Evolutionary conservation across 2,797 vertebrate genomes (phyloP), one percentile per base, ranked within the genome.

Genomic region (Muraenolepis orangiensis): DNA sequence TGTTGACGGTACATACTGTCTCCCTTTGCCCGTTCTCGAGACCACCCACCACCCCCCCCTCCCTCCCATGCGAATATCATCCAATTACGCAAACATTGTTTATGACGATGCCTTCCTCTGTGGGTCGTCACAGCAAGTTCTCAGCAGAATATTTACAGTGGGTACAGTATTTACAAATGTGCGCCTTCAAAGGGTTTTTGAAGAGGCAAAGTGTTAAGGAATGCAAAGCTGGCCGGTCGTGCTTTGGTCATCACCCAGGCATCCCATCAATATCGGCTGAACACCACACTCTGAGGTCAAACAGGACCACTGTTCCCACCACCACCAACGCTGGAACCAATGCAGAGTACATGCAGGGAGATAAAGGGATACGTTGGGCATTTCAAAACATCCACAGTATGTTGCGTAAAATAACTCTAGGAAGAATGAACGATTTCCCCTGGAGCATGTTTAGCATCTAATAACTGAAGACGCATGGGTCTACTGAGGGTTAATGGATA

Each of bases 321-420:
- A 67, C 72, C 20, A 51, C 38, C 66, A 66, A 38, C 38, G 69
- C 76, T 51, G n/a, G 76, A 81, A 31, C 73, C 0, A 31, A 80
- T 10, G 51, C 6, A 10, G 57, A 70, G 68, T 82, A 29, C 80
- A 83, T 78, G 82, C 82, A 83, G 76, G 40, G n/a, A 32, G 66
- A 81, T 78, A 42, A 81, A 14, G 73, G 66, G 80, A 82, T 84
- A 36, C 73, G 79, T 4, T 73, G 5, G 40, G 73, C 79, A 78
- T 77, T 83, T 85, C 81, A 78, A 80, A 79, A 73, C 67, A 61
- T 66, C 70, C 66, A 38, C n/a, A 8, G n/a, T 61, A 23, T 28
- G 77, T 83, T 78, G 74, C 64, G 69, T 74, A 81, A 85, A 86
- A n/a, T n/a, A n/a, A n/a, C n/a, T n/a, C n/a, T n/a, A n/a, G n/a